A percentile compares a stretch with the other conserved stretches of the same genome.
Evolutionary conservation across 1,140 invertebrate genomes (phyloP).

Genomic region (Bombyx mori): ASM3026992v2 NC_085118.1:9083501-9084000

Average conservation of each 20-base stretch:
- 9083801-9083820: conserved; percentile 69
- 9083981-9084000: conserved; percentile 65
- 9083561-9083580: conserved; percentile 74
- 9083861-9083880: conserved; percentile 79
- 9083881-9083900: conserved; percentile 69
- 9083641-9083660: conserved; percentile 76
- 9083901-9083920: conserved; percentile 24
- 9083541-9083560: conserved; percentile 48
- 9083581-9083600: conserved; percentile 78
- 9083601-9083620: conserved; percentile 73
- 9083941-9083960: conserved; percentile 79
- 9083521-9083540: conserved; percentile 33
- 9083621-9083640: conserved; percentile 62
- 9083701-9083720: conserved; percentile 22
- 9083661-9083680: conserved; percentile 77
- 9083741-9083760: conserved; percentile 30
- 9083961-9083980: conserved; percentile 79
- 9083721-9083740: conserved; percentile 12
- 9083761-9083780: conserved; percentile 79
- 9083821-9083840: conserved; percentile 49
- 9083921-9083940: conserved; percentile 74
- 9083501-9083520: conserved; percentile 75
- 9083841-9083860: conserved; percentile 73
- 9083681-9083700: conserved; percentile 70
- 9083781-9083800: conserved; percentile 82